Percentiles rank a stretch among this genome's conserved stretches.
These are phyloP conservation scores for Colostygia pectinataria DNA, from an alignment of 2,888 invertebrate species.

Conservation along the genomic window DNA sequence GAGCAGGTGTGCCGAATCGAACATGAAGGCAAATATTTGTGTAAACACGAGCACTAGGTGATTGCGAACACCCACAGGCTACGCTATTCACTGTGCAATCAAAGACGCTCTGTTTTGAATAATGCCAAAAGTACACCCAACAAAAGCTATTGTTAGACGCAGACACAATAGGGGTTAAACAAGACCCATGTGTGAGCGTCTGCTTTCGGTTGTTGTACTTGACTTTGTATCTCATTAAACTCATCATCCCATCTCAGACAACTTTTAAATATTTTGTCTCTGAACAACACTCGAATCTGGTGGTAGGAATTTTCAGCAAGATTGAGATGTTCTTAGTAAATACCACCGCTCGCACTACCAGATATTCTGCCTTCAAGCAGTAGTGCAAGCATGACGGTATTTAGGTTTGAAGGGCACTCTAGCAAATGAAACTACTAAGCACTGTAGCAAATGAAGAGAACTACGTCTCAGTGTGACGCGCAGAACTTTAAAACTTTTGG, in stretches of 20 bases:
- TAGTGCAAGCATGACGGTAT: no score
- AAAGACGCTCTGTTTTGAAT: slow-evolving; percentile 24
- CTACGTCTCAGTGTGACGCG: no score
- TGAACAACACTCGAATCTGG: no score
- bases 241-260: not conserved
- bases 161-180: slow-evolving; percentile 10
- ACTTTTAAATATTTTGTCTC: no score
- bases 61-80: slow-evolving; percentile 25
- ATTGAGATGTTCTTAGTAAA: no score
- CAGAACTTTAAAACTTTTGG: no score
- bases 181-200: not conserved
- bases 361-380: no score
- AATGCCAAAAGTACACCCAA: slow-evolving; percentile 16
- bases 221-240: slow-evolving; percentile 1
- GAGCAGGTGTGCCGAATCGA: slow-evolving; percentile 50
- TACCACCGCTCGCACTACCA: no score
- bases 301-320: no score
- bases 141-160: slow-evolving; percentile 7
- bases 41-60: slow-evolving; percentile 10
- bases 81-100: slow-evolving; percentile 9
- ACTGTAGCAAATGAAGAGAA: no score
- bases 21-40: slow-evolving; percentile 46
- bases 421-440: no score
- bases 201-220: slow-evolving; percentile 2
- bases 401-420: no score